Evolutionary conservation across 2,888 invertebrate species (phyloP).

Genomic region (Philaethria dido): DNA sequence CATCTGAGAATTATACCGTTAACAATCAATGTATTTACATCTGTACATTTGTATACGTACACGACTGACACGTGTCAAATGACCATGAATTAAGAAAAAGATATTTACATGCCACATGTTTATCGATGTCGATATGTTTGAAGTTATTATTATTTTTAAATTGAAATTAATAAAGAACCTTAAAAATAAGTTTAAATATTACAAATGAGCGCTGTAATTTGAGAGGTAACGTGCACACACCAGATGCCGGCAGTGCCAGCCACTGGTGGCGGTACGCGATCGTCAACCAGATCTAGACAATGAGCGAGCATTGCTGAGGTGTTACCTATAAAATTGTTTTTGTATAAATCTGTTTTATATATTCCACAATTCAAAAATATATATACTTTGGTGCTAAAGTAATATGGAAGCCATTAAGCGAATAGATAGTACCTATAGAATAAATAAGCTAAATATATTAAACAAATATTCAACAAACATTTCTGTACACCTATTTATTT

Average conservation of each 20-base stretch:
- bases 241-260: constrained; percentile 77
- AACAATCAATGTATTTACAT: constrained; percentile 18
- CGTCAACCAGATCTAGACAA: constrained; percentile 32
- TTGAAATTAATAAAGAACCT: not conserved
- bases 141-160: not conserved
- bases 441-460: not conserved
- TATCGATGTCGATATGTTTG: not conserved
- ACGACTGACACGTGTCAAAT: constrained; percentile 4
- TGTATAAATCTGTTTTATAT: too few species aligned
- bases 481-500: not conserved
- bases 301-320: too few species aligned
- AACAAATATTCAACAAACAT: not conserved
- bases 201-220: constrained; percentile 35
- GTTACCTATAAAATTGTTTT: not conserved
- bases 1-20: constrained; percentile 36
- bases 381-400: too few species aligned
- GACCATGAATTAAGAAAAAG: not conserved
- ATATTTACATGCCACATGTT: not conserved
- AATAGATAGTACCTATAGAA: too few species aligned
- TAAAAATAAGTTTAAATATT: not conserved
- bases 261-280: constrained; percentile 54
- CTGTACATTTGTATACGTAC: constrained; percentile 2
- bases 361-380: too few species aligned
- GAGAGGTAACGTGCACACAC: constrained; percentile 44
- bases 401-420: too few species aligned